These are phyloP conservation scores for Bolinopsis microptera DNA, from an alignment of 37 sponge, comb jelly and placozoan genomes.

Conservation along the genomic window DNA sequence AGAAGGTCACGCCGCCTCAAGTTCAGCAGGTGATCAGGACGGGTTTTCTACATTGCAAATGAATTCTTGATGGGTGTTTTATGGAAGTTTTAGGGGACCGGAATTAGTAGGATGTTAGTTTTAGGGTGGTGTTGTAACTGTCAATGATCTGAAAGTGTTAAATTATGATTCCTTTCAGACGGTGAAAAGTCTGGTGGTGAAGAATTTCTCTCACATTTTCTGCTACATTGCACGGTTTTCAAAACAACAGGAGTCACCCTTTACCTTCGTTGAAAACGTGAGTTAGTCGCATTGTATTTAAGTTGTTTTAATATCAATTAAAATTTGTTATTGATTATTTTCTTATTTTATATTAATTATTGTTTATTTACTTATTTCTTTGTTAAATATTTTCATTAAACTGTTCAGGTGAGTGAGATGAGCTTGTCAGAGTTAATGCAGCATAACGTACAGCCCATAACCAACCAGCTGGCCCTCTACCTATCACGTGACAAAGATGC, in stretches of 20 bases:
- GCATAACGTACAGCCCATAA: not conserved
- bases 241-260: constrained; percentile 25
- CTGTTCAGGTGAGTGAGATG: constrained; percentile 32
- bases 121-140: too few relatives aligned
- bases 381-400: not conserved
- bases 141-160: too few relatives aligned
- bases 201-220: constrained; percentile 12
- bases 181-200: constrained; percentile 2
- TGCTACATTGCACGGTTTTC: constrained; percentile 21
- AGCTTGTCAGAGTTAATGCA: constrained; percentile 4
- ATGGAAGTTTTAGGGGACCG: too few relatives aligned
- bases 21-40: too few relatives aligned
- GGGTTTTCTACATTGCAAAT: too few relatives aligned
- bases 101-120: too few relatives aligned
- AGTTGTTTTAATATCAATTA: too few relatives aligned
- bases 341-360: not conserved
- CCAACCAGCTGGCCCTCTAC: constrained; percentile 17
- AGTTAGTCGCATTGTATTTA: too few relatives aligned
- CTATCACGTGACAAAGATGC: not conserved
- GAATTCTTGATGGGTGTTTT: too few relatives aligned
- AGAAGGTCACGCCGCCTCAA: too few relatives aligned
- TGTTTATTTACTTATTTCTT: not conserved
- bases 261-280: constrained; percentile 18
- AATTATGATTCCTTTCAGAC: too few relatives aligned
- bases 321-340: not conserved